These are phyloP conservation scores for Latheticus oryzae DNA, from an alignment of 2,888 invertebrate genomes.

Conservation along the genomic window DNA sequence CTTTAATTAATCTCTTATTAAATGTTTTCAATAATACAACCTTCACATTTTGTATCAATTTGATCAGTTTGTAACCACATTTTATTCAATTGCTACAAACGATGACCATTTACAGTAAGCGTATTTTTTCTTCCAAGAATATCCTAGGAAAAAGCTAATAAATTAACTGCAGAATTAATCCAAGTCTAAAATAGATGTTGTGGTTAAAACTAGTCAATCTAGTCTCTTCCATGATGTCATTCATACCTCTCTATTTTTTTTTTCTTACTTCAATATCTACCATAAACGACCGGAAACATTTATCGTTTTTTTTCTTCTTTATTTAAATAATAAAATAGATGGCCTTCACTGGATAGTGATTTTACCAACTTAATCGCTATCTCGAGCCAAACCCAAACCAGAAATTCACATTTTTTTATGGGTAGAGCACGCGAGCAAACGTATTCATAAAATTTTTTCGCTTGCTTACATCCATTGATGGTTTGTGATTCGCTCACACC, in stretches of 20 bases:
- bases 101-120: conserved; percentile 8
- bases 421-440: conserved; percentile 39
- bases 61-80: neutral
- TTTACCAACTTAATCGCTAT: conserved; percentile 40
- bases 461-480: conserved; percentile 35
- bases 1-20: conserved; percentile 3
- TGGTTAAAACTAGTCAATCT: conserved; percentile 26
- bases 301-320: conserved; percentile 34
- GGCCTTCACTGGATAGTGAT: conserved; percentile 35
- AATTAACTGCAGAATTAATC: conserved; percentile 16
- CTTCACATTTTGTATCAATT: conserved; percentile 9
- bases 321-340: conserved; percentile 39
- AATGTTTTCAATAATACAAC: conserved; percentile 1
- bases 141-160: neutral
- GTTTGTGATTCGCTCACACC: conserved; percentile 35
- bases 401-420: conserved; percentile 38
- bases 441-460: conserved; percentile 30
- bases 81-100: conserved; percentile 1
- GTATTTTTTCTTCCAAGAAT: conserved; percentile 19
- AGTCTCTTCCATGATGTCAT: conserved; percentile 37
- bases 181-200: conserved; percentile 20
- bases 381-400: conserved; percentile 42
- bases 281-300: conserved; percentile 42
- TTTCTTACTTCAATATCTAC: conserved; percentile 28
- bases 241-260: conserved; percentile 22